Percentiles rank a stretch among this genome's conserved stretches.
These are phyloP conservation scores for Luperina testacea DNA, from an alignment of 2,888 invertebrate genomes.

Conservation along the genomic window DNA sequence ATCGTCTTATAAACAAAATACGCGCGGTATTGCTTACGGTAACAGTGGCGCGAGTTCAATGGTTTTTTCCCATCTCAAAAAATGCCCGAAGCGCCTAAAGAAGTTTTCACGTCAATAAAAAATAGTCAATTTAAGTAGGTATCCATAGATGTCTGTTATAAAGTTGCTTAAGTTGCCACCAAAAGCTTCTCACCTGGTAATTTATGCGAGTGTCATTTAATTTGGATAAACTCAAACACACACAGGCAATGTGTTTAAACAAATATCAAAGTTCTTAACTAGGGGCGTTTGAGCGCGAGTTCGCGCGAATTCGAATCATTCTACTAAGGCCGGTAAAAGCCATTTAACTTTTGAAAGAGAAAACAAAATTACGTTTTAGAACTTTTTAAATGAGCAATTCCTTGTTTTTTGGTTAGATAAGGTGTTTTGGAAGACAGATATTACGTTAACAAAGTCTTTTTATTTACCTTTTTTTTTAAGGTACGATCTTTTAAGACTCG, in stretches of 20 bases:
- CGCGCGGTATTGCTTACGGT: no score
- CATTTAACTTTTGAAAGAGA: slow-evolving; percentile 60
- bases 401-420: slow-evolving; percentile 37
- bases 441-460: slow-evolving; percentile 6
- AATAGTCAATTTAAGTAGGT: neutral
- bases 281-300: slow-evolving; percentile 20
- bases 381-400: slow-evolving; percentile 53
- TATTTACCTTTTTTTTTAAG: slow-evolving; percentile 14
- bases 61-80: no score
- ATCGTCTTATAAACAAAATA: no score
- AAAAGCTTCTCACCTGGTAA: slow-evolving; percentile 30
- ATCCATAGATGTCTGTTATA: neutral
- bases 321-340: slow-evolving; percentile 58
- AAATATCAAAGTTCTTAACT: slow-evolving; percentile 58
- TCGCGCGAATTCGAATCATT: slow-evolving; percentile 47
- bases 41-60: no score
- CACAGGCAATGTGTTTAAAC: slow-evolving; percentile 35
- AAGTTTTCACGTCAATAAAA: neutral
- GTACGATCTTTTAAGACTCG: neutral
- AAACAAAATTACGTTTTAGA: slow-evolving; percentile 57
- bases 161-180: neutral
- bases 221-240: slow-evolving; percentile 54
- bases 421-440: slow-evolving; percentile 33
- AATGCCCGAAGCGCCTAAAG: no score
- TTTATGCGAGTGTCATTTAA: slow-evolving; percentile 33